Evolutionary conservation across 2,888 invertebrate species (phyloP).

Genomic region (Bursaphelenchus okinawaensis): DNA sequence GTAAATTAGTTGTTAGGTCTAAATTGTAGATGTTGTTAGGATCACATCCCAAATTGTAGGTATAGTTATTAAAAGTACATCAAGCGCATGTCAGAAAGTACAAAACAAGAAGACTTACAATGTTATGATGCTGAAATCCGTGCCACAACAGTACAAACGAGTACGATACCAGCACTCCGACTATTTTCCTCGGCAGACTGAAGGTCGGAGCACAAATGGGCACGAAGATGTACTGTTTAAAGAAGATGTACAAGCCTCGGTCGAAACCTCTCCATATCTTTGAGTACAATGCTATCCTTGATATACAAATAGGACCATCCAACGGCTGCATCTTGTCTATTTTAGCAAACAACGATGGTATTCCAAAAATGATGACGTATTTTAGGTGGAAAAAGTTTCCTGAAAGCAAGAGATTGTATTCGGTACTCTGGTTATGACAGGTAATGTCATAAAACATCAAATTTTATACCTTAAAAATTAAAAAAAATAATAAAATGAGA

Average conservation of each 20-base stretch:
- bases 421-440: too few relatives aligned
- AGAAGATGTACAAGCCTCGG: conserved; percentile 60
- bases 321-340: conserved; percentile 60
- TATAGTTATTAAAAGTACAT: too few relatives aligned
- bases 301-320: conserved; percentile 60
- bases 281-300: conserved; percentile 60
- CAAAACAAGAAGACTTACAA: conserved; percentile 44
- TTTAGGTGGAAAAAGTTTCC: conserved; percentile 62
- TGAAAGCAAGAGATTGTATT: conserved; percentile 20
- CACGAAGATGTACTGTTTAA: conserved; percentile 61
- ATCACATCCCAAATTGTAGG: too few relatives aligned
- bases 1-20: too few relatives aligned
- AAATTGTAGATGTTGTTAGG: too few relatives aligned
- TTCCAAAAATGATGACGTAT: conserved; percentile 61
- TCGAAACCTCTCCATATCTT: conserved; percentile 62
- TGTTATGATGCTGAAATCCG: conserved; percentile 59
- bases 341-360: conserved; percentile 58
- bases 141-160: conserved; percentile 61
- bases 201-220: conserved; percentile 60
- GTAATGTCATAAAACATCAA: too few relatives aligned
- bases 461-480: too few relatives aligned
- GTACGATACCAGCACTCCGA: conserved; percentile 59
- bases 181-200: conserved; percentile 57
- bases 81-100: too few relatives aligned
- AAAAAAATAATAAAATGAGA: conserved; percentile 14